phyloP scores from a whole-genome alignment of 2,113 vertebrate species.

The Pedetes capensis region DNA sequence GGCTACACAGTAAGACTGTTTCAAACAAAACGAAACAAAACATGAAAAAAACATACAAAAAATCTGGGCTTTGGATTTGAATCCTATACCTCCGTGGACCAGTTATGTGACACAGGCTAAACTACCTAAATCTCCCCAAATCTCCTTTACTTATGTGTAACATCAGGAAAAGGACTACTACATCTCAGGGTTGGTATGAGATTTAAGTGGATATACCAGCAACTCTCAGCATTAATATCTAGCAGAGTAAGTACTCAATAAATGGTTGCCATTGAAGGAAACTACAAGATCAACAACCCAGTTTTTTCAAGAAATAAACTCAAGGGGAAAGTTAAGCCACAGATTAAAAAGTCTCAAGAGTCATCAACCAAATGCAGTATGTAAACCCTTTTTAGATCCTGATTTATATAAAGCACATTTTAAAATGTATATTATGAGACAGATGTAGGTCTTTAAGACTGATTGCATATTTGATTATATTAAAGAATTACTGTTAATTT shows the following conservation, averaged over 20 bases:
- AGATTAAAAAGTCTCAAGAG: not conserved
- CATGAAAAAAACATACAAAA: not conserved
- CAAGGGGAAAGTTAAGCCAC: not conserved
- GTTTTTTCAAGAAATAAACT: conserved; percentile 42
- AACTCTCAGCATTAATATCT: not conserved
- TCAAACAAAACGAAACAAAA: conserved; percentile 8
- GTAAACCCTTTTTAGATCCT: not conserved
- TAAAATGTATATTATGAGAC: not conserved
- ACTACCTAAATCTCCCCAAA: conserved; percentile 2
- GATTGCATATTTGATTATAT: not conserved
- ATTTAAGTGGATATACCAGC: not conserved
- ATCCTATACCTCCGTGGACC: not conserved
- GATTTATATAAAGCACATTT: conserved; percentile 17
- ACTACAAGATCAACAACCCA: not conserved
- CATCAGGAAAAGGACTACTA: not conserved
- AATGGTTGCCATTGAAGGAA: not conserved
- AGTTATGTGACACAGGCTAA: not conserved
- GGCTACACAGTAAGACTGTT: not conserved
- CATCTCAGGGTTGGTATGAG: not conserved
- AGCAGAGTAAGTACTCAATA: not conserved
- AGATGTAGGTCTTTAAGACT: not conserved
- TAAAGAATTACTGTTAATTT: not conserved
- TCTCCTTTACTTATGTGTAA: conserved; percentile 1
- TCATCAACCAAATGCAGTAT: not conserved
- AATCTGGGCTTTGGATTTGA: not conserved